These are phyloP conservation scores for Lophotis ruficrista DNA, from an alignment of 2,113 vertebrate species.

Conservation along the genomic window DNA sequence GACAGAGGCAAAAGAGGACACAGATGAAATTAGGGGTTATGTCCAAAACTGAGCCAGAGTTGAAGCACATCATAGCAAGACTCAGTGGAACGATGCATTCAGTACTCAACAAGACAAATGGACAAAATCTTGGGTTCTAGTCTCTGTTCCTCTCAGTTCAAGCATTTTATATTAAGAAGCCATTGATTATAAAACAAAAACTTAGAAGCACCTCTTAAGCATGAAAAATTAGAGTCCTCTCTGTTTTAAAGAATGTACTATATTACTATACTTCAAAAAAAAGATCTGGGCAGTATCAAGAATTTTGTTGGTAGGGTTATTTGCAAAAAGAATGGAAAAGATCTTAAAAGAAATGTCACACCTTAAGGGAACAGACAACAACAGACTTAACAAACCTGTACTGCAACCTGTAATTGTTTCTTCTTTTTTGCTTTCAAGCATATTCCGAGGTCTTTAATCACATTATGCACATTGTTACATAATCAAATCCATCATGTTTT, in stretches of 20 bases:
- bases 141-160: background rate
- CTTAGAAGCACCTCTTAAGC: background rate
- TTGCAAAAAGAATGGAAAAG: background rate
- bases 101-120: background rate
- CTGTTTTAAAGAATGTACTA: background rate
- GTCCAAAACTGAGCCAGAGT: background rate
- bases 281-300: background rate
- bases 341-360: background rate
- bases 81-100: background rate
- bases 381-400: constrained; percentile 3
- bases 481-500: background rate
- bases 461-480: background rate
- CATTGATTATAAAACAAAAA: background rate
- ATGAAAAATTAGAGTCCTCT: background rate
- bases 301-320: background rate
- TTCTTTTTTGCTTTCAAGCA: background rate
- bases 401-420: background rate
- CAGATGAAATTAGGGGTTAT: background rate
- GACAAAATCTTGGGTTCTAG: background rate
- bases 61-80: background rate
- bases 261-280: background rate
- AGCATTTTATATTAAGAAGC: background rate
- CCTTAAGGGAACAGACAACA: background rate
- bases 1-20: background rate
- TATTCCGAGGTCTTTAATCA: constrained; percentile 9